A percentile compares a stretch with the other conserved stretches of the same genome.
Evolutionary conservation across 2,888 invertebrate species (phyloP).

Genomic region (Hofmannophila pseudospretella): DNA sequence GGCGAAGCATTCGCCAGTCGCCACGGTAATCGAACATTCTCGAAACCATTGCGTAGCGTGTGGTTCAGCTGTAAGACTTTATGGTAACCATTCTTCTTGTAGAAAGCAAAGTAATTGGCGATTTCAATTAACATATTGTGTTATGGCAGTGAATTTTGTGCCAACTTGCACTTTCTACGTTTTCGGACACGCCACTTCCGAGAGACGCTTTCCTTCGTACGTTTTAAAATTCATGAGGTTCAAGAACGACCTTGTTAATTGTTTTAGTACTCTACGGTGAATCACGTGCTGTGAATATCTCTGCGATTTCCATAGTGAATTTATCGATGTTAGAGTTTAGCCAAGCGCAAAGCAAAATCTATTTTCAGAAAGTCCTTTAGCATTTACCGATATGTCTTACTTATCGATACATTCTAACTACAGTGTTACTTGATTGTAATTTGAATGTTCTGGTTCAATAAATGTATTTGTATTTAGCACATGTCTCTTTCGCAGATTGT

Average conservation of each 20-base stretch:
- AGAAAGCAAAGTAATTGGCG: conserved; percentile 48
- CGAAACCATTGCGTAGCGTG: conserved; percentile 31
- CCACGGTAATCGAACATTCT: conserved; percentile 20
- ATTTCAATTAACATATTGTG: conserved; percentile 59
- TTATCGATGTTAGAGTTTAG: too few relatives aligned
- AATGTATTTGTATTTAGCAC: too few relatives aligned
- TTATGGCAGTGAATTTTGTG: conserved; percentile 50
- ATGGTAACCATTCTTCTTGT: conserved; percentile 38
- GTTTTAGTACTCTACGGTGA: too few relatives aligned
- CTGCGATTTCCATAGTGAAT: too few relatives aligned
- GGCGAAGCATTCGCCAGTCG: conserved; percentile 18
- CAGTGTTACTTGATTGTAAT: too few relatives aligned
- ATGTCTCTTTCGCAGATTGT: too few relatives aligned
- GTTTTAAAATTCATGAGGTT: conserved; percentile 46
- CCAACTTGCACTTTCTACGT: conserved; percentile 65
- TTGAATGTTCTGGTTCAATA: too few relatives aligned
- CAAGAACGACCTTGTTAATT: conserved; percentile 26
- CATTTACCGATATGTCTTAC: too few relatives aligned
- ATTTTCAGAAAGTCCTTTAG: too few relatives aligned
- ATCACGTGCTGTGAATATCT: too few relatives aligned
- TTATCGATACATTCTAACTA: too few relatives aligned
- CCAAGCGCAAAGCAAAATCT: too few relatives aligned
- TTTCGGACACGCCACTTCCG: conserved; percentile 52
- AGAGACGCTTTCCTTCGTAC: conserved; percentile 41
- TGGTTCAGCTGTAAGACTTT: conserved; percentile 34